These are phyloP conservation scores for Zaprionus gabonicus DNA, from an alignment of 1,140 invertebrate species.

Conservation along the genomic window DNA sequence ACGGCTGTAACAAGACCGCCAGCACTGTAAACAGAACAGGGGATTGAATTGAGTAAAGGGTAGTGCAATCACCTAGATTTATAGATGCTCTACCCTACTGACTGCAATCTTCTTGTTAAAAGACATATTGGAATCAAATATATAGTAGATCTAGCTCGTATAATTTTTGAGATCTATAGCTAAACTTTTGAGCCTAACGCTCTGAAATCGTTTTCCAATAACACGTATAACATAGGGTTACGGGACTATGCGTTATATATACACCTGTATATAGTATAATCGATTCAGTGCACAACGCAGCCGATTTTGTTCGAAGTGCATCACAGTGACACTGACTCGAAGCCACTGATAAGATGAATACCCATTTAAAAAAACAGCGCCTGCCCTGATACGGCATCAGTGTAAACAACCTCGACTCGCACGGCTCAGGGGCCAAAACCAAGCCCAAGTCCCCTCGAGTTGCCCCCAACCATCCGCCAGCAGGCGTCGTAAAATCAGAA, in stretches of 20 bases:
- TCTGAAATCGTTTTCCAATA: not conserved
- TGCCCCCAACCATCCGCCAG: not conserved
- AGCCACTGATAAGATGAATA: constrained; percentile 58
- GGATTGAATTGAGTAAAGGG: not conserved
- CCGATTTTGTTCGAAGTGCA: constrained; percentile 72
- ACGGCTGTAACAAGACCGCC: constrained; percentile 95
- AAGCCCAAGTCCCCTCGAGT: constrained; percentile 4
- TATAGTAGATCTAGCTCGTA: too few relatives aligned
- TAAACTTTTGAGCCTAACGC: not conserved
- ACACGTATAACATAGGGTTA: not conserved
- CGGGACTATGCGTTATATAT: not conserved
- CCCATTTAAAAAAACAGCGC: constrained; percentile 53
- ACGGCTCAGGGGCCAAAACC: constrained; percentile 29
- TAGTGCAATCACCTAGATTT: not conserved
- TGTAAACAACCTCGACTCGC: constrained; percentile 70
- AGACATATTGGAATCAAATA: too few relatives aligned
- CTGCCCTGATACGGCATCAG: constrained; percentile 46
- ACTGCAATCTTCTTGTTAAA: too few relatives aligned
- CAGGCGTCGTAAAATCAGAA: not conserved
- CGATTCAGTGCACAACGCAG: constrained; percentile 32
- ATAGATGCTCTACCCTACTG: not conserved
- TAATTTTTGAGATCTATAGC: too few relatives aligned
- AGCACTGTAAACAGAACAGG: constrained; percentile 86
- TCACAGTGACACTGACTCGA: constrained; percentile 55
- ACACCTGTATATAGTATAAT: constrained; percentile 14